phyloP scores from a whole-genome alignment of 2,888 invertebrate species.

The Sisyra terminalis region DNA sequence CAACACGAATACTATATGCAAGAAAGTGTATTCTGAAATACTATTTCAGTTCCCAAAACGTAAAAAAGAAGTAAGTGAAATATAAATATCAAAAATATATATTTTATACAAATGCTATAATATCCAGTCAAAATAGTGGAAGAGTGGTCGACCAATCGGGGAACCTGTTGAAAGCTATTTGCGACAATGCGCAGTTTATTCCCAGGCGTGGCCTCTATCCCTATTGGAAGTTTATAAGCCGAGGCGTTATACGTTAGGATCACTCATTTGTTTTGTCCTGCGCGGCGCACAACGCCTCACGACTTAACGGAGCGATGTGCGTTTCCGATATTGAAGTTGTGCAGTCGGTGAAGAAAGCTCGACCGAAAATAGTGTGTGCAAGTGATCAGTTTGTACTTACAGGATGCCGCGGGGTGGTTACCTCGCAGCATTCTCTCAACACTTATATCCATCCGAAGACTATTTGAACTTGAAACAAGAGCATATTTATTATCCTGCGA shows the following conservation, averaged over 20 bases:
- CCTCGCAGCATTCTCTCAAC: conserved; percentile 2
- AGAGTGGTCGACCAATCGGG: neutral
- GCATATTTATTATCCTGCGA: conserved; percentile 11
- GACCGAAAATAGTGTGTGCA: neutral
- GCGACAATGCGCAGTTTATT: conserved; percentile 18
- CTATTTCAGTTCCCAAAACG: too few species aligned
- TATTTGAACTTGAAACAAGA: conserved; percentile 1
- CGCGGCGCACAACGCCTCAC: conserved; percentile 1
- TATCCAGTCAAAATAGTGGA: neutral
- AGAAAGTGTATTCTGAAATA: too few species aligned
- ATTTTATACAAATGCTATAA: too few species aligned
- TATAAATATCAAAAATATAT: too few species aligned
- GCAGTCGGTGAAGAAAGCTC: conserved; percentile 3
- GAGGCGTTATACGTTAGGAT: conserved; percentile 5
- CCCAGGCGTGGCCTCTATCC: conserved; percentile 19
- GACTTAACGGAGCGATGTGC: too few species aligned
- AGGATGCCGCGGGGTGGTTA: conserved; percentile 6
- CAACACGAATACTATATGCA: too few species aligned
- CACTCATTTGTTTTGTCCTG: conserved; percentile 2
- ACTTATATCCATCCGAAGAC: neutral
- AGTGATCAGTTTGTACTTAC: neutral
- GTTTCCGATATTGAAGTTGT: neutral
- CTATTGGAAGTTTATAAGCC: conserved; percentile 18
- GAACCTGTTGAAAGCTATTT: conserved; percentile 18
- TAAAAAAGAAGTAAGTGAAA: too few species aligned